phyloP scores from a whole-genome alignment of 2,888 invertebrate species.

The Podabrus alpinus region DNA sequence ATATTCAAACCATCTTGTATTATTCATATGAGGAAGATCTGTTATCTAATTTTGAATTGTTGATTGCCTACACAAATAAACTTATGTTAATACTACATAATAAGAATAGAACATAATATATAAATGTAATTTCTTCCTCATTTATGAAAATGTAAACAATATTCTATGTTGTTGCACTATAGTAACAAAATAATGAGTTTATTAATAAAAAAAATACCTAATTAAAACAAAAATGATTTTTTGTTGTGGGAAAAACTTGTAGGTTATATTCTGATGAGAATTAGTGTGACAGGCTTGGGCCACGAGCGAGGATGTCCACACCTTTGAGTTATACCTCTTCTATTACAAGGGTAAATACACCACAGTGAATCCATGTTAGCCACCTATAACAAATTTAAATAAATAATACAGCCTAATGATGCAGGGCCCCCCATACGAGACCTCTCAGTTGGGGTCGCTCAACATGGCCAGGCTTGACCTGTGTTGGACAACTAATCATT shows the following conservation, averaged over 20 bases:
- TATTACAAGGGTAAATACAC: slow-evolving; percentile 38
- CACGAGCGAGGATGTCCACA: slow-evolving; percentile 40
- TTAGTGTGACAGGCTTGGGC: slow-evolving; percentile 46
- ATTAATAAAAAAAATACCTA: neutral
- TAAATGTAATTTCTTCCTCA: neutral
- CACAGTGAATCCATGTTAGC: slow-evolving; percentile 32
- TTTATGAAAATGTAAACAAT: neutral
- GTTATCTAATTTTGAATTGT: neutral
- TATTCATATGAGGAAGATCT: neutral
- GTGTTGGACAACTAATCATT: slow-evolving; percentile 43
- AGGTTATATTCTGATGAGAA: slow-evolving; percentile 52
- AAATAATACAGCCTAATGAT: slow-evolving; percentile 41
- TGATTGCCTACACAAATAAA: neutral
- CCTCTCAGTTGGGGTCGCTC: slow-evolving; percentile 41
- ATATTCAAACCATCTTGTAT: neutral
- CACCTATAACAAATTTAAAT: slow-evolving; percentile 41
- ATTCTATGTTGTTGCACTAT: neutral
- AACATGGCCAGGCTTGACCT: slow-evolving; percentile 36
- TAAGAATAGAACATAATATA: neutral
- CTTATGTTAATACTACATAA: neutral
- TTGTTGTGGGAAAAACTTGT: slow-evolving; percentile 54
- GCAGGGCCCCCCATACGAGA: slow-evolving; percentile 31
- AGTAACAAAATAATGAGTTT: neutral
- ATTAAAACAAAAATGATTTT: neutral
- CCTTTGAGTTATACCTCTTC: slow-evolving; percentile 36